Evolutionary conservation across 53 echinoderm and acorn worm genomes (phyloP).

Genomic region (Temnopleurus reevesii): DNA sequence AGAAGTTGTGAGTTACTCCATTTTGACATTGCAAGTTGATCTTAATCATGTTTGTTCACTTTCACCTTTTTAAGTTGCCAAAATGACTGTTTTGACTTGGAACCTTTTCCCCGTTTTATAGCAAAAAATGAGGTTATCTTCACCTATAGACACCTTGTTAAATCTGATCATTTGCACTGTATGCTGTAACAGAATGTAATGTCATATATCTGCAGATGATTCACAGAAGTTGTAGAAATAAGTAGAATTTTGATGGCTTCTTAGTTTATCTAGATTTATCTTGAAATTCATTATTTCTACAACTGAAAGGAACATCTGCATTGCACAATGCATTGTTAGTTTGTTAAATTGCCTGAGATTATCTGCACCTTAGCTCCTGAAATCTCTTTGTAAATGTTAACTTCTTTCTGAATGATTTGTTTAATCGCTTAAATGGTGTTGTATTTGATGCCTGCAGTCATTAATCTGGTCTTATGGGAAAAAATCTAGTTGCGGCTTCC

Average conservation of each 20-base stretch:
- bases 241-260: background rate
- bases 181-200: background rate
- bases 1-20: background rate
- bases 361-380: background rate
- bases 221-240: background rate
- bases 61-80: background rate
- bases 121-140: background rate
- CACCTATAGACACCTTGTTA: background rate
- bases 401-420: background rate
- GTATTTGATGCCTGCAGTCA: background rate
- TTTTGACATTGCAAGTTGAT: background rate
- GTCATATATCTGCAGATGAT: background rate
- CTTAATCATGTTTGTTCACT: background rate
- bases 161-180: background rate
- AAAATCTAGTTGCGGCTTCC: background rate
- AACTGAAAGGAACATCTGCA: background rate
- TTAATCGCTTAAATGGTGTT: background rate
- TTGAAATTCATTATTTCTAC: background rate
- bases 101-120: background rate
- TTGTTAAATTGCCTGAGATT: background rate
- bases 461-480: background rate
- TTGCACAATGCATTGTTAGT: background rate
- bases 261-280: background rate
- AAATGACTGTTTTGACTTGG: background rate
- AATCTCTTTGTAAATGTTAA: conserved; percentile 15